phyloP scores from a whole-genome alignment of 2,113 vertebrate genomes.

The Antigone vipio region DNA sequence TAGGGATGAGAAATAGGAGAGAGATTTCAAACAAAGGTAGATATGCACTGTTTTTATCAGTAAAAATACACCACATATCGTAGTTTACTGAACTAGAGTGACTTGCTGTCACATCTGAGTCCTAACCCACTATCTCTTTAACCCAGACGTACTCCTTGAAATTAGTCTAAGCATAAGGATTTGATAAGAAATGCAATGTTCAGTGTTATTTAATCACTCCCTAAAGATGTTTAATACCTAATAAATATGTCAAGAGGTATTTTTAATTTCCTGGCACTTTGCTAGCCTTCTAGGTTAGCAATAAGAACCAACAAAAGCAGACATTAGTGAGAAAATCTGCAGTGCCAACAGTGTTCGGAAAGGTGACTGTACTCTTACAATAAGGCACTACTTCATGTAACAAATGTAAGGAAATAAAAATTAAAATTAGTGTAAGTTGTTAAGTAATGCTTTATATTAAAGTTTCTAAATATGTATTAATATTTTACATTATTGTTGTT shows the following conservation, averaged over 20 bases:
- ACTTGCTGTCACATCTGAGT: neutral
- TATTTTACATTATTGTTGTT: neutral
- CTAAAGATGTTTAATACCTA: neutral
- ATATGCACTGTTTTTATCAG: neutral
- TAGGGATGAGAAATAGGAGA: neutral
- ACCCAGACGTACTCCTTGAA: neutral
- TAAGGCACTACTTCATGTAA: neutral
- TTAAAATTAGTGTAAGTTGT: neutral
- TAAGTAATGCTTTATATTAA: neutral
- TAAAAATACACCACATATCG: neutral
- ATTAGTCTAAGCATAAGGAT: slow-evolving; percentile 1
- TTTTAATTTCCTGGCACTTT: slow-evolving; percentile 19
- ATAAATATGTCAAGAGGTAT: neutral
- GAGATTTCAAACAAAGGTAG: neutral
- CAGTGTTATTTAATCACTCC: slow-evolving; percentile 13
- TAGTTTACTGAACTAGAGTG: neutral
- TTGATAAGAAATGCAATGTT: slow-evolving; percentile 8
- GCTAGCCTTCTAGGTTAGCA: neutral
- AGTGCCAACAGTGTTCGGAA: neutral
- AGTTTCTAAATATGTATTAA: neutral
- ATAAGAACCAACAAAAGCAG: neutral
- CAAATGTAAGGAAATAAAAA: neutral
- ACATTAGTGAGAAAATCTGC: neutral
- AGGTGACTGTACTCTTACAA: neutral
- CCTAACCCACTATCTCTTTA: neutral